A percentile compares a stretch with the other conserved stretches of the same genome.
Evolutionary conservation across 1,140 invertebrate species (phyloP).

Genomic region (Drosophila nikananu): DNA sequence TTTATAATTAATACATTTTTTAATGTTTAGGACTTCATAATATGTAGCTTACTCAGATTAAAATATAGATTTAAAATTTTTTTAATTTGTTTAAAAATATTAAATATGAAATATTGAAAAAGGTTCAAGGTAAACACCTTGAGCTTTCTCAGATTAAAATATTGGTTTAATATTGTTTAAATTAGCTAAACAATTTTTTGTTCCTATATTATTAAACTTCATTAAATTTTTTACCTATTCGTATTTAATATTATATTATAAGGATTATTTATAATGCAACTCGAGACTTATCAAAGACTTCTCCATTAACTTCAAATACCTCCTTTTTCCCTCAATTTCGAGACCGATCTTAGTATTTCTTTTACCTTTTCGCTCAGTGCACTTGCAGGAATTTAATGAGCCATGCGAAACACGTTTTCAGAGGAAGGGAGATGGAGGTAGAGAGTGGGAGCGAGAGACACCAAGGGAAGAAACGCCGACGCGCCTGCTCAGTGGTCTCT

Average conservation of each 20-base stretch:
- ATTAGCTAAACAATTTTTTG: not conserved
- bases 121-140: no score
- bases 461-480: constrained; percentile 15
- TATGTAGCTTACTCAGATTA: not conserved
- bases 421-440: constrained; percentile 7
- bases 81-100: no score
- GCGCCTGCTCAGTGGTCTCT: constrained; percentile 44
- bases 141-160: not conserved
- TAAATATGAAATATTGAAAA: no score
- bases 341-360: no score
- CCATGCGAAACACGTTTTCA: constrained; percentile 72
- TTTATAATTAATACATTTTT: not conserved
- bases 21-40: accelerated
- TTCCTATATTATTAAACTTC: not conserved
- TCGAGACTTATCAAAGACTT: not conserved
- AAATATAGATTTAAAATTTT: not conserved
- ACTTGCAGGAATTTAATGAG: constrained; percentile 33
- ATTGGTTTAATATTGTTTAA: not conserved
- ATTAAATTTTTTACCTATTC: no score
- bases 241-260: no score
- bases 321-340: not conserved
- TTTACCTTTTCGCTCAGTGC: not conserved
- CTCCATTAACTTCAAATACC: not conserved
- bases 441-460: not conserved
- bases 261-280: no score